Evolutionary conservation across 2,888 invertebrate species (phyloP).

Genomic region (Alviniconcha strummeri): DNA sequence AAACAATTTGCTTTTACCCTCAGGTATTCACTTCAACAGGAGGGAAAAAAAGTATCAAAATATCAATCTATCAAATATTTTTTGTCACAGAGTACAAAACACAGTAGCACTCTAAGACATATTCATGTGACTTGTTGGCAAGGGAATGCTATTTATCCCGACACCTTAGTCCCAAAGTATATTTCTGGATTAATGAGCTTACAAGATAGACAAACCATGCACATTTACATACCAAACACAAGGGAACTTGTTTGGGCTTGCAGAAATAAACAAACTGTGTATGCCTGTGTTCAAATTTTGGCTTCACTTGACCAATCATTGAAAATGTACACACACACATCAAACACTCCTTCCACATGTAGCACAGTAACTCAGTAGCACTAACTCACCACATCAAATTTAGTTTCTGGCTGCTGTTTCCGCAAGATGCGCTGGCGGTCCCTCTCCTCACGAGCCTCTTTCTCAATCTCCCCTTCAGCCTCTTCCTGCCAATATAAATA

Average conservation of each 20-base stretch:
- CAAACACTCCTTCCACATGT: background rate
- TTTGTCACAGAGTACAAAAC: too few relatives aligned
- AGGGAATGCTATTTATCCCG: too few relatives aligned
- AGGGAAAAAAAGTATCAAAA: too few relatives aligned
- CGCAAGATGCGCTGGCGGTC: constrained; percentile 50
- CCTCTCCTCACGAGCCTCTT: constrained; percentile 55
- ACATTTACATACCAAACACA: background rate
- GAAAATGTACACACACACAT: background rate
- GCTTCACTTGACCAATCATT: background rate
- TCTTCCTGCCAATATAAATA: constrained; percentile 51
- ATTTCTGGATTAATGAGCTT: background rate
- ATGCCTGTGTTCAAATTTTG: background rate
- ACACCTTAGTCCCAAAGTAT: too few relatives aligned
- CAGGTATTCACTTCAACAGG: too few relatives aligned
- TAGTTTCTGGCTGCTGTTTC: constrained; percentile 50
- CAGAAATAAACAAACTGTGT: background rate
- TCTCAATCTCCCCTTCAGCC: constrained; percentile 57
- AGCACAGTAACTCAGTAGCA: background rate
- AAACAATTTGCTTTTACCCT: too few relatives aligned
- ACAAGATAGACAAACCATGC: background rate
- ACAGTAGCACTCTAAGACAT: too few relatives aligned
- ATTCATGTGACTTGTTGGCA: too few relatives aligned
- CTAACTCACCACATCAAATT: constrained; percentile 57
- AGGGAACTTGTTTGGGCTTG: background rate
- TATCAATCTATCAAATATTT: too few relatives aligned